Evolutionary conservation across 1,140 invertebrate genomes (phyloP).

Genomic region (Zaprionus davidi): DNA sequence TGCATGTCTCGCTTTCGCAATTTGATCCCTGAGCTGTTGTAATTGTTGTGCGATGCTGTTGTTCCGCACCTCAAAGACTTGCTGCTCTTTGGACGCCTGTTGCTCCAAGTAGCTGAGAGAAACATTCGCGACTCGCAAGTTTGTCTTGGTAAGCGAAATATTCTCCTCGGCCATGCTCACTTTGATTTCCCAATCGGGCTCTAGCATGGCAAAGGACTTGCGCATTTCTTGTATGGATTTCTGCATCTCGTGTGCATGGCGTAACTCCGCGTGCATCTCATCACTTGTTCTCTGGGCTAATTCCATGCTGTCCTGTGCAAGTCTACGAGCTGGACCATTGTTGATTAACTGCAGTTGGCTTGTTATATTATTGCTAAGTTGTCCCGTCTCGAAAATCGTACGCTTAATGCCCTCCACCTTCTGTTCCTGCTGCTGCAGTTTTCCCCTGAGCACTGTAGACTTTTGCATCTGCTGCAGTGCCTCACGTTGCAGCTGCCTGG

Average conservation of each 20-base stretch:
- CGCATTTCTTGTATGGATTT: constrained; percentile 85
- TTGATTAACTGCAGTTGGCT: constrained; percentile 56
- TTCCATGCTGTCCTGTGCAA: constrained; percentile 84
- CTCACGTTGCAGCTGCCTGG: constrained; percentile 82
- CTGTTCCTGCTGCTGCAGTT: constrained; percentile 84
- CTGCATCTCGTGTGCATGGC: constrained; percentile 85
- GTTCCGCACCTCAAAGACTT: constrained; percentile 87
- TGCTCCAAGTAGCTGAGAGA: constrained; percentile 85
- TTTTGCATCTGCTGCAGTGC: constrained; percentile 84
- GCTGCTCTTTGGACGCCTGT: constrained; percentile 85
- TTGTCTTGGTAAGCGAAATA: constrained; percentile 75
- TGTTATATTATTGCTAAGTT: constrained; percentile 86
- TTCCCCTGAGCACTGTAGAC: constrained; percentile 79
- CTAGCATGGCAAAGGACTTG: constrained; percentile 85
- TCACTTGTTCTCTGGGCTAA: constrained; percentile 84
- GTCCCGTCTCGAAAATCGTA: constrained; percentile 85
- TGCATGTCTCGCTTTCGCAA: constrained; percentile 91
- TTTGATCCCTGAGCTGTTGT: constrained; percentile 89
- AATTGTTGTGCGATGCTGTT: constrained; percentile 87
- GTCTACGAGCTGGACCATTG: constrained; percentile 60
- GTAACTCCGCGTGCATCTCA: constrained; percentile 85
- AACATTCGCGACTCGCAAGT: constrained; percentile 84
- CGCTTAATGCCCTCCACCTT: constrained; percentile 85
- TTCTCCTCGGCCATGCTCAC: constrained; percentile 82
- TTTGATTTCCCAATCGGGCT: constrained; percentile 86